These are phyloP conservation scores for Polymixis lichenea DNA, from an alignment of 2,888 invertebrate genomes.

Conservation along the genomic window DNA sequence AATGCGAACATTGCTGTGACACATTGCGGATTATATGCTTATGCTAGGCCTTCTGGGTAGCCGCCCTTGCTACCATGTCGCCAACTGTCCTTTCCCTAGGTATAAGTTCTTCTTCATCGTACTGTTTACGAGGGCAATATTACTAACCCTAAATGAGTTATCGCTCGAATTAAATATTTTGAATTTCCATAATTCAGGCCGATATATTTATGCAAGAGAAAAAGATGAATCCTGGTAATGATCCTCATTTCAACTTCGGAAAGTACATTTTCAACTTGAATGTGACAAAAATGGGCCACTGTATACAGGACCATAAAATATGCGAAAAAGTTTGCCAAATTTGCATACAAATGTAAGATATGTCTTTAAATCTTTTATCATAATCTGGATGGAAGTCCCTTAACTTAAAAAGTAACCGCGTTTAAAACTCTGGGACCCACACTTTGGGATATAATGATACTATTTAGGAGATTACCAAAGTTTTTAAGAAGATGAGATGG, in stretches of 20 bases:
- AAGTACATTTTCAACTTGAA: constrained; percentile 28
- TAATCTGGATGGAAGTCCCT: constrained; percentile 40
- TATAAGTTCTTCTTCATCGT: too few relatives aligned
- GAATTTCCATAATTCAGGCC: too few relatives aligned
- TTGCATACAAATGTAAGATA: constrained; percentile 58
- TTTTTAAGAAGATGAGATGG: constrained; percentile 66
- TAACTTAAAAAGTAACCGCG: constrained; percentile 48
- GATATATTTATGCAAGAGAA: neutral
- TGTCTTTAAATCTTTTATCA: constrained; percentile 53
- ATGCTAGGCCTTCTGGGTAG: too few relatives aligned
- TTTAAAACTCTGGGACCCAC: constrained; percentile 54
- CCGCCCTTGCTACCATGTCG: too few relatives aligned
- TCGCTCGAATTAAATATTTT: too few relatives aligned
- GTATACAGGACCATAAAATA: constrained; percentile 32
- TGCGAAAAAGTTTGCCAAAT: constrained; percentile 42
- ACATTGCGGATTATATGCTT: too few relatives aligned
- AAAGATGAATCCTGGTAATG: neutral
- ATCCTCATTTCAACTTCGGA: constrained; percentile 18
- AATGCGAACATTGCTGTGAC: too few relatives aligned
- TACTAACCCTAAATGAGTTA: too few relatives aligned
- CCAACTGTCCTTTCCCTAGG: too few relatives aligned
- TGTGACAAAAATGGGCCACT: constrained; percentile 11
- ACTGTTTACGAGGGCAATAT: too few relatives aligned
- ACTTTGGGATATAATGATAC: constrained; percentile 62
- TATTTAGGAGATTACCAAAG: constrained; percentile 66